phyloP scores from a whole-genome alignment of 1,140 invertebrate genomes.

The Drosophila trapezifrons region DNA sequence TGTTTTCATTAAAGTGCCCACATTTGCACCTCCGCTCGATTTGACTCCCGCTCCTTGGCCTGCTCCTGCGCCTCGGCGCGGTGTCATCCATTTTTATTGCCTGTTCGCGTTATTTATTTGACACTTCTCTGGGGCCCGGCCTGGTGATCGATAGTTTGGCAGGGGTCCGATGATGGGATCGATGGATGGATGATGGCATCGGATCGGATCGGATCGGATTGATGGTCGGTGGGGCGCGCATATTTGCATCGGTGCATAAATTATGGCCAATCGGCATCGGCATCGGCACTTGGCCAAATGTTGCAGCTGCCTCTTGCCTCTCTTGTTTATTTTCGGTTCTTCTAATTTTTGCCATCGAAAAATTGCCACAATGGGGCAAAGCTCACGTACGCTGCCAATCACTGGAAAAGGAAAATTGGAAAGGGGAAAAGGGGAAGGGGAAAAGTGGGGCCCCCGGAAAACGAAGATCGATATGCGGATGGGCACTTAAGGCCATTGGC shows the following conservation, averaged over 20 bases:
- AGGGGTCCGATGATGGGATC: conserved; percentile 29
- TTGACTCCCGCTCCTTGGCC: conserved; percentile 27
- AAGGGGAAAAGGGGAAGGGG: conserved; percentile 8
- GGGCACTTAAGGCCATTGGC: conserved; percentile 62
- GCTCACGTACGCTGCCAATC: conserved; percentile 72
- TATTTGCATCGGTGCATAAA: conserved; percentile 71
- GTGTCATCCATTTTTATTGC: conserved; percentile 58
- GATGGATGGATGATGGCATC: conserved; percentile 45
- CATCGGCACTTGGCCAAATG: conserved; percentile 65
- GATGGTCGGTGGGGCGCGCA: conserved; percentile 44
- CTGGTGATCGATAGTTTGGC: conserved; percentile 67
- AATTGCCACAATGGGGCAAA: conserved; percentile 46
- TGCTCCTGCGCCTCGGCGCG: not conserved
- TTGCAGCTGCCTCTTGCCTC: conserved; percentile 19
- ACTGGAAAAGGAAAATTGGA: conserved; percentile 14
- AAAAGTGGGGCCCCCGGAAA: not conserved
- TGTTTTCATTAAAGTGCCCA: conserved; percentile 76
- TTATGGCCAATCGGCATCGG: conserved; percentile 60
- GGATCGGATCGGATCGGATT: conserved; percentile 29
- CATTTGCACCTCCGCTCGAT: conserved; percentile 70
- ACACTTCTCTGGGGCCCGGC: conserved; percentile 69
- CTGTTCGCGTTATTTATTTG: conserved; percentile 76
- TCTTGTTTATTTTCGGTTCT: conserved; percentile 4
- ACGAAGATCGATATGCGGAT: conserved; percentile 10
- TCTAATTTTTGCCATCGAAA: conserved; percentile 19